phyloP scores from a whole-genome alignment of 2,888 invertebrate genomes.

The Glyphotaelius pellucidus region DNA sequence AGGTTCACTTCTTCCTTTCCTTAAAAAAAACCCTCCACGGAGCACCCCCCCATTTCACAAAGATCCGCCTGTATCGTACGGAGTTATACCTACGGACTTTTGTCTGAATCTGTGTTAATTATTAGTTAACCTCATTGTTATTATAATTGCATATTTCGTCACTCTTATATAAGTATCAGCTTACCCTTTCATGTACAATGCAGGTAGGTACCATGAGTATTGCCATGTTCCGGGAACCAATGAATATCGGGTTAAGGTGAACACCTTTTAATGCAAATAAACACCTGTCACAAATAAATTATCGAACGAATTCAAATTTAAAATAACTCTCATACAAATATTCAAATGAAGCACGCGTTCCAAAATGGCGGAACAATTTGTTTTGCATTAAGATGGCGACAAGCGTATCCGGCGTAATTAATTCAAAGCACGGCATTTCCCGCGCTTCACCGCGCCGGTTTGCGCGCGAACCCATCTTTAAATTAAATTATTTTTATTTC shows the following conservation, averaged over 20 bases:
- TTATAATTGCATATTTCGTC: neutral
- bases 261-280: neutral
- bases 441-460: slow-evolving; percentile 10
- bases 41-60: too few relatives aligned
- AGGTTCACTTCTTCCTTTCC: too few relatives aligned
- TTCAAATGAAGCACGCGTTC: slow-evolving; percentile 9
- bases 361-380: slow-evolving; percentile 26
- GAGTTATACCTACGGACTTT: too few relatives aligned
- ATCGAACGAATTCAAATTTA: neutral
- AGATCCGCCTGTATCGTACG: too few relatives aligned
- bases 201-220: neutral
- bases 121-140: neutral
- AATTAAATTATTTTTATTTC: neutral
- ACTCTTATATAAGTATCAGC: neutral
- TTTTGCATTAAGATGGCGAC: slow-evolving; percentile 17
- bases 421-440: slow-evolving; percentile 21
- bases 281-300: neutral
- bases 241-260: neutral
- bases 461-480: slow-evolving; percentile 1
- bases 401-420: slow-evolving; percentile 22
- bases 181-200: neutral
- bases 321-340: neutral
- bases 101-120: neutral
- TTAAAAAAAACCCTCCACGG: too few relatives aligned
- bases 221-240: neutral